Conservation (phyloP, 1,140 invertebrate genomes). For the Drosophila virilis region DNA sequence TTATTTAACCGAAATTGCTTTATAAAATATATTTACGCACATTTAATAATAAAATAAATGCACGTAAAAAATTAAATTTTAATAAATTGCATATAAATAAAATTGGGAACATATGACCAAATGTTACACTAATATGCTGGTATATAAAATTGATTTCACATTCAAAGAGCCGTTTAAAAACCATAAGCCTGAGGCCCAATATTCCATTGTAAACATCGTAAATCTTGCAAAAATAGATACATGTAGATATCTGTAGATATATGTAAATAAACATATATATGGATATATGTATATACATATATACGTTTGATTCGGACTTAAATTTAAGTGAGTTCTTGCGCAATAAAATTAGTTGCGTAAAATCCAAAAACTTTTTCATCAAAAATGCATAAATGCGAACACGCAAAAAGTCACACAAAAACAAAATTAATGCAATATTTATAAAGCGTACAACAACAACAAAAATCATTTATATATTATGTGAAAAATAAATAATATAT, state of each 20-base stretch:
- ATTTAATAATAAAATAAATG: neutral
- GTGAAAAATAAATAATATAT: conserved; percentile 80
- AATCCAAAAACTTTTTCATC: conserved; percentile 78
- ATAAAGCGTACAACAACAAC: conserved; percentile 55
- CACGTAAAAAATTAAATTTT: neutral
- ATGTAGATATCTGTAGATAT: neutral
- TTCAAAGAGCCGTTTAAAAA: conserved; percentile 40
- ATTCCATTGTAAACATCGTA: conserved; percentile 55
- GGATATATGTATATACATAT: conserved; percentile 5
- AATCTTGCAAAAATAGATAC: conserved; percentile 58
- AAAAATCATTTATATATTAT: conserved; percentile 52
- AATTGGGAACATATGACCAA: neutral
- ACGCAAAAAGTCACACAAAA: conserved; percentile 56
- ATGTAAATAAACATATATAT: neutral
- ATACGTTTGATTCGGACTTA: conserved; percentile 10
- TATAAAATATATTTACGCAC: neutral
- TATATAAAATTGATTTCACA: conserved; percentile 3
- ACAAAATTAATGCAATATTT: conserved; percentile 79
- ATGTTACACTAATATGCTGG: neutral
- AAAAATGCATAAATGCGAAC: conserved; percentile 74
- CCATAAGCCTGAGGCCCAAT: conserved; percentile 48
- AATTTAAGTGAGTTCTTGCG: conserved; percentile 46
- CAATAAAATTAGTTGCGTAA: conserved; percentile 67
- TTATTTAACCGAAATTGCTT: no score
- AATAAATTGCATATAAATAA: neutral